Percentiles rank a stretch among this genome's conserved stretches.
phyloP scores from a whole-genome alignment of 1,140 invertebrate genomes.

The Linepithema humile region DNA sequence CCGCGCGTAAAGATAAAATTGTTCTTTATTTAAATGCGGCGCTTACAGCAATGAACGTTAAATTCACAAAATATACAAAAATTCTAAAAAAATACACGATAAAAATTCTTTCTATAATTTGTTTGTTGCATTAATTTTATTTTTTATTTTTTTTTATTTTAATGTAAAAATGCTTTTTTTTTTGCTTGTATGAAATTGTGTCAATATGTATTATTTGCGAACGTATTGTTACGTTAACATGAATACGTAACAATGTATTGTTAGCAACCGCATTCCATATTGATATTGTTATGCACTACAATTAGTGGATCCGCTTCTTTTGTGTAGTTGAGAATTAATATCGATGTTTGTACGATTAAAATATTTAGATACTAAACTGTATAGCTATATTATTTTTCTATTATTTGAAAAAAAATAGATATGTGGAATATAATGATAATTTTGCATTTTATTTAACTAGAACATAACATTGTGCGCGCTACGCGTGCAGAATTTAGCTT shows the following conservation, averaged over 20 bases:
- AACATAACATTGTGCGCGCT: too few relatives aligned
- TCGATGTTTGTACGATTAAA: background rate
- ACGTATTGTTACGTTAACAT: background rate
- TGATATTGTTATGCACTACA: background rate
- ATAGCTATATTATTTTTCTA: background rate
- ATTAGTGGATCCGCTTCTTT: background rate
- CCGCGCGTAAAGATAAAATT: background rate
- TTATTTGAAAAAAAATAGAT: conserved; percentile 5
- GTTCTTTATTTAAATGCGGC: background rate
- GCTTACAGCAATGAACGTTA: background rate
- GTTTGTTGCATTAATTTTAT: background rate
- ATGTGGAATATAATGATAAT: background rate
- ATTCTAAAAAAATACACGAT: background rate
- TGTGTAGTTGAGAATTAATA: background rate
- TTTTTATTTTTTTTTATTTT: too few relatives aligned
- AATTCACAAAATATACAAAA: background rate
- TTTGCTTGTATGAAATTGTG: background rate
- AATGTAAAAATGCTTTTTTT: background rate
- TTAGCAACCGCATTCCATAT: background rate
- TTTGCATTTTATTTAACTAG: background rate
- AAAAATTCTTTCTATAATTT: background rate
- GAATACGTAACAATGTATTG: background rate
- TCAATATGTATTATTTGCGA: background rate
- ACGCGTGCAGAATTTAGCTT: too few relatives aligned
- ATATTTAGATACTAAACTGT: background rate